phyloP scores from a whole-genome alignment of 2,113 vertebrate genomes.

The Pseudopodoces humilis region DNA sequence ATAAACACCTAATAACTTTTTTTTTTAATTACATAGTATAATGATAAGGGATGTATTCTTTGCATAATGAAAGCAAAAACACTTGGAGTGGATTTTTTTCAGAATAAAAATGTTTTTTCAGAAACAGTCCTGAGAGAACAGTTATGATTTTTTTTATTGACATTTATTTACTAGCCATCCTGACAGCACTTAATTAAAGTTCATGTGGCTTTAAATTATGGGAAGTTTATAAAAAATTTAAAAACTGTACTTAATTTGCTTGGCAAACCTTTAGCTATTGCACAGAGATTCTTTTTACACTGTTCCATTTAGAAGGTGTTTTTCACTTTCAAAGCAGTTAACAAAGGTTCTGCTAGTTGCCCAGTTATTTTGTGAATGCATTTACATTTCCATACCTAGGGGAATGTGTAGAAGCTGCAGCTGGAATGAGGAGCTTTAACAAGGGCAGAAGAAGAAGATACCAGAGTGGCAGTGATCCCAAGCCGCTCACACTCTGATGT shows the following conservation, averaged over 20 bases:
- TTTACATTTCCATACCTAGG: background rate
- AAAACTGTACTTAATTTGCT: background rate
- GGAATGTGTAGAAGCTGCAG: rapidly evolving
- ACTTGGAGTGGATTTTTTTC: background rate
- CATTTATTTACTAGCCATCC: background rate
- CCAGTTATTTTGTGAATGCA: background rate
- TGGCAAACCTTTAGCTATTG: background rate
- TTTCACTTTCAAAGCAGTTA: background rate
- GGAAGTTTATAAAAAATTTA: background rate
- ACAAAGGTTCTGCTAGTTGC: background rate
- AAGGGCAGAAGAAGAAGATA: background rate
- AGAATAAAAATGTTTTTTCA: background rate
- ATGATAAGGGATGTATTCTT: background rate
- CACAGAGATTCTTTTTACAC: background rate
- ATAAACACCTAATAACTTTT: background rate
- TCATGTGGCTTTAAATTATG: background rate
- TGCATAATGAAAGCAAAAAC: background rate
- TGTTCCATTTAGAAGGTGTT: background rate
- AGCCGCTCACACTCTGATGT: background rate
- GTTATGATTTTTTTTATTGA: background rate
- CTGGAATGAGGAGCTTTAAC: rapidly evolving
- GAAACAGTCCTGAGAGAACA: background rate
- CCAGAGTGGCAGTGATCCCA: background rate
- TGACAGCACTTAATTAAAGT: background rate
- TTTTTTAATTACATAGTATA: background rate